Evolutionary conservation across 1,140 invertebrate genomes (phyloP), one percentile per base, ranked within the genome.

Genomic region (Anastrepha obliqua): DNA sequence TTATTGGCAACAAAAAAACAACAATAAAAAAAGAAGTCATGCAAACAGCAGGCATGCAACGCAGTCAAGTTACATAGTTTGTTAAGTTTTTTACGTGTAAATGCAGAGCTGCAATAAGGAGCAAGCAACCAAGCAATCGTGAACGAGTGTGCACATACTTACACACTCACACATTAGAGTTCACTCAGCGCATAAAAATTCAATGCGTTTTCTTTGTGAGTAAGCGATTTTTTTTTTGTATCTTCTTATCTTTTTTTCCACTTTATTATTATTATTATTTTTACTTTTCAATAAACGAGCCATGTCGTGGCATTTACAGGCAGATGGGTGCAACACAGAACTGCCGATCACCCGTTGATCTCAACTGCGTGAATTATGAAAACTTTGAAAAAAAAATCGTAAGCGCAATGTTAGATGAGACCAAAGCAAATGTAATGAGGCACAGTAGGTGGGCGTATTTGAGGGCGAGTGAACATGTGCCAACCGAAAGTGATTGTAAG

Each of bases 361-460:
- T 44, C 47, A 15, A 81, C 74, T 81, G 74, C 47, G 74, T 58
- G 74, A 81, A 81, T 81, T 81, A 81, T 81, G 74, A 20, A 81
- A 17, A 55, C 47, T 81, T 58, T 81, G 15, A 20, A 70, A 11
- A 44, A 55, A 7, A 42, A 17, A 74, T 47, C 17, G 17, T 8
- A 55, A 20, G 15, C 42, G 74, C 55, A 81, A 55, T 47, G 9
- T 81, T 81, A 81, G 74, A 81, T 55, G 74, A 13, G 74, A 29
- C 20, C 74, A n/a, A 8, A 81, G 47, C 74, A 7, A 55, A 55
- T n/a, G 47, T n/a, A 58, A 9, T 55, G 74, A 20, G 44, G 74
- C 74, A 55, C 74, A 58, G 74, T 55, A 55, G 74, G 74, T 81
- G 74, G 74, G 74, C 47, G 74, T 62, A 62, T 9, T 62, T 17